These are phyloP conservation scores for Calameuta pallipes DNA, from an alignment of 2,888 invertebrate genomes.

Conservation along the genomic window DNA sequence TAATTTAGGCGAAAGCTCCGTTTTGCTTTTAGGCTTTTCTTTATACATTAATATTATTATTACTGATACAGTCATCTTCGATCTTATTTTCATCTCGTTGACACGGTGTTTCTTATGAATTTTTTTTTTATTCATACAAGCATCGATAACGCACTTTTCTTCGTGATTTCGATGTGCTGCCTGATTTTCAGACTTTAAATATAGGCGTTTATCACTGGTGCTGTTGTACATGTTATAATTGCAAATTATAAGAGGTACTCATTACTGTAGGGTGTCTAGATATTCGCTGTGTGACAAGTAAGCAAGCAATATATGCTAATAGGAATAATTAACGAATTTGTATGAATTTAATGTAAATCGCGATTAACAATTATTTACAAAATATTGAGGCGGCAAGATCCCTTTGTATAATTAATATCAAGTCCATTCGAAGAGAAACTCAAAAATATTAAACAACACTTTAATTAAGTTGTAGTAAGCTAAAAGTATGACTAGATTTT, in stretches of 20 bases:
- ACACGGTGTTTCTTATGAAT: constrained; percentile 10
- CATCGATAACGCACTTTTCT: neutral
- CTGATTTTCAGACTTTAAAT: neutral
- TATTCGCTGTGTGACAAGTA: neutral
- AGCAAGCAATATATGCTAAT: neutral
- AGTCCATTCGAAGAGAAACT: neutral
- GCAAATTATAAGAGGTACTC: neutral
- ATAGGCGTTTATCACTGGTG: neutral
- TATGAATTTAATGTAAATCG: neutral
- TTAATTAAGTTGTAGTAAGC: neutral
- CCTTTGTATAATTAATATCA: neutral
- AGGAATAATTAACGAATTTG: neutral
- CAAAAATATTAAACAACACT: neutral
- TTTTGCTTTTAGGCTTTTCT: neutral
- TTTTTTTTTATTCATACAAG: neutral
- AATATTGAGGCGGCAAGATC: neutral
- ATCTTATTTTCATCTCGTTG: constrained; percentile 6
- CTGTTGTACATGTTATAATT: neutral
- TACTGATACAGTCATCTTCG: neutral
- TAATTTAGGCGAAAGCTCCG: neutral
- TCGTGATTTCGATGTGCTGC: neutral
- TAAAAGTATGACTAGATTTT: neutral
- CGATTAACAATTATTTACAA: neutral
- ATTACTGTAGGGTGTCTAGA: neutral
- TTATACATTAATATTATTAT: neutral